A percentile compares a stretch with the other conserved stretches of the same genome.
These are phyloP conservation scores for Heteronetta atricapilla DNA, from an alignment of 2,113 vertebrate genomes.

Conservation along the genomic window DNA sequence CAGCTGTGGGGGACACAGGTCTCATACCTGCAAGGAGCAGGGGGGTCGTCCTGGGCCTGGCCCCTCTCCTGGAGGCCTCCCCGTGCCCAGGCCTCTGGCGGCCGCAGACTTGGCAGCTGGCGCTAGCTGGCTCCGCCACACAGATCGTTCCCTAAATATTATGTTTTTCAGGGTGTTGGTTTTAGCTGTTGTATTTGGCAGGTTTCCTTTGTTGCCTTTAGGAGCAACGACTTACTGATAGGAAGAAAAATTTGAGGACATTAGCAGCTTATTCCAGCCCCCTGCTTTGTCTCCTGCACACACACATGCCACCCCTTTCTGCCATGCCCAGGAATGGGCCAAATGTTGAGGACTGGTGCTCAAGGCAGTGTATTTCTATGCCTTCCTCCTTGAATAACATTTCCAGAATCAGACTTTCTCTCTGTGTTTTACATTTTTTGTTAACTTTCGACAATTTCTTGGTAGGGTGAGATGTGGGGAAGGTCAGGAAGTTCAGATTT, in stretches of 20 bases:
- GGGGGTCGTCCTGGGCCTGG: neutral
- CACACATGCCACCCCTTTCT: neutral
- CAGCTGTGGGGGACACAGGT: neutral
- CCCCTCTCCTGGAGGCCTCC: neutral
- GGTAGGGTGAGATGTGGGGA: neutral
- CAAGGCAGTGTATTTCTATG: neutral
- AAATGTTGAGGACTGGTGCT: neutral
- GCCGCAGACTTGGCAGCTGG: slow-evolving; percentile 23
- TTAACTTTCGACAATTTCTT: neutral
- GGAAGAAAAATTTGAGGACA: neutral
- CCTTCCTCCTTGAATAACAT: neutral
- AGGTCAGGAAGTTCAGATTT: neutral
- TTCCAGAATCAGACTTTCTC: neutral
- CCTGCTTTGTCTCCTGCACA: neutral
- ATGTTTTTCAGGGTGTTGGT: slow-evolving; percentile 30
- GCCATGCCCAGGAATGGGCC: neutral
- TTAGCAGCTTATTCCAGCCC: neutral
- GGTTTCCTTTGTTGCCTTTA: slow-evolving; percentile 8
- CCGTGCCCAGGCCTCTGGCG: neutral
- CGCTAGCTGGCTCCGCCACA: neutral
- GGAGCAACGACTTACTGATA: neutral
- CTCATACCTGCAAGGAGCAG: neutral
- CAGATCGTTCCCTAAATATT: slow-evolving; percentile 21
- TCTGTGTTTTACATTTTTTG: neutral
- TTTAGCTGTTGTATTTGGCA: slow-evolving; percentile 55